Base-by-base conservation (phyloP, 2,888 invertebrate species). In the Thecocarcelia acutangulata region DNA sequence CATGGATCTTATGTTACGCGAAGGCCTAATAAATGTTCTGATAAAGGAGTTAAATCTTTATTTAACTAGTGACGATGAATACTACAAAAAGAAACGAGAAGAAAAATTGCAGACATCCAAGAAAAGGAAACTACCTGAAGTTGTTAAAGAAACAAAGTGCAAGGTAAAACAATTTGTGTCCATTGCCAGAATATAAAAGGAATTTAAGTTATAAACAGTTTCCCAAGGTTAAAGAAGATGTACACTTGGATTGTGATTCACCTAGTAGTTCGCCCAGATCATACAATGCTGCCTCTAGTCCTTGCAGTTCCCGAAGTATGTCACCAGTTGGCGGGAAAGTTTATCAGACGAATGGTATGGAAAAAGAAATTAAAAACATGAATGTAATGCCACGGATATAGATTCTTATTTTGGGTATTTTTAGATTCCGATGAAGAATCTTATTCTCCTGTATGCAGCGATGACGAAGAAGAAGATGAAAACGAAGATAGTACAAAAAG, bases 21-120 rank as follows among this genome's bases (percentile, higher is more conserved):
- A 92, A 84, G 93, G 92, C 69, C 91, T 91, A 72, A 92, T 93
- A 3, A 90, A 92, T 1, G 91, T 92, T 84, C 86, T 93, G 69
- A 89, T 93, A 17, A 91, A 91, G 69, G 90, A 91, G 48, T 86
- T 93, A 33, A 91, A 89, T 68, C 85, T 85, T 13, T 90, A 88
- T 83, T 61, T 90, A 46, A 89, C 87, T 42, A 88, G 88, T 37
- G 87, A 90, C 50, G 90, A 90, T 66, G 90, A 90, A 21, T 86
- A 87, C 68, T 87, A 89, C 15, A 88, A 87, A 59, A 87, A 86
- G 28, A 88, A 89, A 6, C 86, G 88, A 1, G 89, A 90, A 19
- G 91, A 90, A 68, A 89, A 88, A 17, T 84, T 87, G 13, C 85
- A 86, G 1, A 86, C 86, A 0, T 75, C 81, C 0, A 89, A 88